Evolutionary conservation across 2,113 vertebrate species (phyloP), one percentile per base, ranked within the genome.

Genomic region (Crotalus horridus): DNA sequence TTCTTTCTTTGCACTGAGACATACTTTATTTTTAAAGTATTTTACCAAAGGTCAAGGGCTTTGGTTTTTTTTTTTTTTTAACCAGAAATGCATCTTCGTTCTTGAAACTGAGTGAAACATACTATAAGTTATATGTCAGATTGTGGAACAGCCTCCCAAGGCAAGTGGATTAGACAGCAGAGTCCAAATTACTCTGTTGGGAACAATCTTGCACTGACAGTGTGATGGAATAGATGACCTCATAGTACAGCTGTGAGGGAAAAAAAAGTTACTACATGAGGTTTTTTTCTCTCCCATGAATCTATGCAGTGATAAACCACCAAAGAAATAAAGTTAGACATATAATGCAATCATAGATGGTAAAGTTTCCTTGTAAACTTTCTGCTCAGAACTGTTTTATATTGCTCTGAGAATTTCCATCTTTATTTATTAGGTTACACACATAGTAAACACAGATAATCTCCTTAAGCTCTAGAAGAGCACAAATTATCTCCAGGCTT

Each of bases 191-290:
- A 81, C 89, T 59, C 92, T 93, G 85, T 74, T 58, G 92, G 92
- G 92, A 93, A 88, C 92, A 93, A 93, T 93, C 92, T 93, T 74
- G 39, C 92, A 88, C 43, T 93, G 92, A 93, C 92, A 91, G 85
- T 93, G 89, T 90, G 92, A 93, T 93, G 92, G 92, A 93, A 93
- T 88, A 91, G 92, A 87, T 93, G 92, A 93, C 89, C 85, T 93
- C 89, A 93, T 90, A 93, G 92, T 91, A 91, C 92, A 93, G 89
- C 92, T 93, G 92, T 91, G 92, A 43, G 91, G 29, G 17, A 10
- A 10, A 58, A 92, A 88, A 51, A 56, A 17, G 51, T 51, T 89
- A 92, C 87, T 58, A 74, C 69, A 74, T 17, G 88, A 90, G 92
- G 53, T 90, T 93, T 93, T 93, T 89, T 81, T 91, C 85, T 93